Conservation (phyloP, 2,797 vertebrate genomes). For the Prionace glauca region DNA sequence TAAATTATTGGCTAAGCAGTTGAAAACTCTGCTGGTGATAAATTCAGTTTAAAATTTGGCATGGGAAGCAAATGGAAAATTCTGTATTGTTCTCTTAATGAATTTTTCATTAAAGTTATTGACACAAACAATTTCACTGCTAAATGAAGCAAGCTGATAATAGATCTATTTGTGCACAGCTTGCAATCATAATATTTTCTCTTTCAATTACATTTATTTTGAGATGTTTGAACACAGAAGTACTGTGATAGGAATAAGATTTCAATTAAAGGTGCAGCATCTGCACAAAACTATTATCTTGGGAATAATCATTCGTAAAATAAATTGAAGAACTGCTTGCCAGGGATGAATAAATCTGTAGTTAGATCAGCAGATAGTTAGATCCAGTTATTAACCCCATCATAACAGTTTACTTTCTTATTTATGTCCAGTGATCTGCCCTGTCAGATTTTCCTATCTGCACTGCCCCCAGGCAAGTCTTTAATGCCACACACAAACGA, state of each 20-base stretch:
- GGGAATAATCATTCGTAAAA: conserved; percentile 16
- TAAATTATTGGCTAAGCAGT: background rate
- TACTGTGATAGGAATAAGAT: background rate
- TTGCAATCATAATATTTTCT: background rate
- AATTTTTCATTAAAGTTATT: conserved; percentile 26
- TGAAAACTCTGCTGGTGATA: background rate
- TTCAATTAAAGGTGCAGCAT: background rate
- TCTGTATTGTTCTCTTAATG: background rate
- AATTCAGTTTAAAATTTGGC: background rate
- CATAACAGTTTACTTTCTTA: background rate
- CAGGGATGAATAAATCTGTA: background rate
- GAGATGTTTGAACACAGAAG: background rate
- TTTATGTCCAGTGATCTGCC: background rate
- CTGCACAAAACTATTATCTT: background rate
- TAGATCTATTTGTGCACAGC: background rate
- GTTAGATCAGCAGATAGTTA: background rate
- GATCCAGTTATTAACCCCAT: background rate
- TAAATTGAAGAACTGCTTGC: background rate
- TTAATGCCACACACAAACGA: background rate
- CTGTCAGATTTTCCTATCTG: background rate
- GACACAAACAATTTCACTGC: background rate
- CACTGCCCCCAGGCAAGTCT: background rate
- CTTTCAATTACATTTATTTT: background rate
- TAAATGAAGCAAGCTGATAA: background rate
- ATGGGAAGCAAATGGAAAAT: background rate